phyloP scores from a whole-genome alignment of 2,797 vertebrate species.

The Gallirallus australis region DNA sequence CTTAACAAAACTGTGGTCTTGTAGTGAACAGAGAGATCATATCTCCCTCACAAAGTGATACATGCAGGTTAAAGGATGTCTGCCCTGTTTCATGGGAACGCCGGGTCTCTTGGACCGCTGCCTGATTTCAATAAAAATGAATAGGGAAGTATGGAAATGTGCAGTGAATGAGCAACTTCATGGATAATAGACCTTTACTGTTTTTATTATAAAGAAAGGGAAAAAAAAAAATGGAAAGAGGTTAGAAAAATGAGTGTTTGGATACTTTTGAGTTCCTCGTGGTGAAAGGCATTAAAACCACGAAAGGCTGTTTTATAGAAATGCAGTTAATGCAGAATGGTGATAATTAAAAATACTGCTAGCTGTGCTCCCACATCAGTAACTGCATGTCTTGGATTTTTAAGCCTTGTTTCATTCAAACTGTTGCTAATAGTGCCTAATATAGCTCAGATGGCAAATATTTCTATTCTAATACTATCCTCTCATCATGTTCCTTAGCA shows the following conservation, averaged over 20 bases:
- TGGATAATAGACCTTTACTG: constrained; percentile 38
- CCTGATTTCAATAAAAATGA: constrained; percentile 68
- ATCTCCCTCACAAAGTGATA: constrained; percentile 66
- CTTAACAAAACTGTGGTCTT: constrained; percentile 73
- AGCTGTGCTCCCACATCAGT: neutral
- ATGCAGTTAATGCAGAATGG: neutral
- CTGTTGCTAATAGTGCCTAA: neutral
- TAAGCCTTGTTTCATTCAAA: neutral
- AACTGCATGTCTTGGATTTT: neutral
- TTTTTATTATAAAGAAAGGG: neutral
- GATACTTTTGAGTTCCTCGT: neutral
- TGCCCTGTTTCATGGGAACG: constrained; percentile 21
- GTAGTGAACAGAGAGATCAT: constrained; percentile 70
- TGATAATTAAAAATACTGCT: constrained; percentile 14
- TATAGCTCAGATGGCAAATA: neutral
- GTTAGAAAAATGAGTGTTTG: neutral
- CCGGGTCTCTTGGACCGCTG: neutral
- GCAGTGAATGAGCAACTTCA: neutral
- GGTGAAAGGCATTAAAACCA: neutral
- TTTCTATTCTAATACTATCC: neutral
- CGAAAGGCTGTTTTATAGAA: neutral
- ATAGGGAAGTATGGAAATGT: constrained; percentile 52
- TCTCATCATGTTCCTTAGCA: neutral
- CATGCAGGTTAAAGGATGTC: constrained; percentile 72
- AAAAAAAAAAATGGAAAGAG: neutral